A percentile compares a stretch with the other conserved stretches of the same genome.
phyloP scores from a whole-genome alignment of 2,888 invertebrate genomes.

The Heteropelma amictum region DNA sequence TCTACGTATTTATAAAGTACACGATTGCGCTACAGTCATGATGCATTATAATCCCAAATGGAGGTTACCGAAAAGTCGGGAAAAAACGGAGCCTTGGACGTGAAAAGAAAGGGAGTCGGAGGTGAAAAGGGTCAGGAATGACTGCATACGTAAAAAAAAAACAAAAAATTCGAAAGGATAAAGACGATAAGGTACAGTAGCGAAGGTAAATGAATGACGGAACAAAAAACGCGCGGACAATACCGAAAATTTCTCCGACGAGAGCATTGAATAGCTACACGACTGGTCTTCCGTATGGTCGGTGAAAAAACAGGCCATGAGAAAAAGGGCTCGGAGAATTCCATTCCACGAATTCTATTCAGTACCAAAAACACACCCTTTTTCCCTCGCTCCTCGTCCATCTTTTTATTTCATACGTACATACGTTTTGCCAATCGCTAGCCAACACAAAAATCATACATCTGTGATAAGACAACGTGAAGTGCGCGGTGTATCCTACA shows the following conservation, averaged over 20 bases:
- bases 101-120: background rate
- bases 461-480: too few relatives aligned
- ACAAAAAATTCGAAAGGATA: background rate
- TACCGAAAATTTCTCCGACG: too few relatives aligned
- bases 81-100: background rate
- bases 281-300: too few relatives aligned
- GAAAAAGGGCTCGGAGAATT: constrained; percentile 65
- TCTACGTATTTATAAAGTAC: background rate
- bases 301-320: constrained; percentile 12
- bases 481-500: too few relatives aligned
- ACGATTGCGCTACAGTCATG: background rate
- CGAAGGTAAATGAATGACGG: background rate
- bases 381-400: constrained; percentile 38
- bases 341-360: constrained; percentile 76
- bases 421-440: background rate
- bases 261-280: too few relatives aligned
- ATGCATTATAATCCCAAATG: background rate
- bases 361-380: constrained; percentile 72
- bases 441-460: too few relatives aligned
- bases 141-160: constrained; percentile 26
- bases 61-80: constrained; percentile 25
- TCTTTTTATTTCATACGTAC: background rate
- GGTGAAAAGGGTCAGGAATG: constrained; percentile 21
- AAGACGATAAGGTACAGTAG: background rate
- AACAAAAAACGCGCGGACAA: too few relatives aligned